A percentile compares a stretch with the other conserved stretches of the same genome.
These are phyloP conservation scores for Ataeniobius toweri DNA, from an alignment of 2,797 vertebrate genomes.

Conservation along the genomic window DNA sequence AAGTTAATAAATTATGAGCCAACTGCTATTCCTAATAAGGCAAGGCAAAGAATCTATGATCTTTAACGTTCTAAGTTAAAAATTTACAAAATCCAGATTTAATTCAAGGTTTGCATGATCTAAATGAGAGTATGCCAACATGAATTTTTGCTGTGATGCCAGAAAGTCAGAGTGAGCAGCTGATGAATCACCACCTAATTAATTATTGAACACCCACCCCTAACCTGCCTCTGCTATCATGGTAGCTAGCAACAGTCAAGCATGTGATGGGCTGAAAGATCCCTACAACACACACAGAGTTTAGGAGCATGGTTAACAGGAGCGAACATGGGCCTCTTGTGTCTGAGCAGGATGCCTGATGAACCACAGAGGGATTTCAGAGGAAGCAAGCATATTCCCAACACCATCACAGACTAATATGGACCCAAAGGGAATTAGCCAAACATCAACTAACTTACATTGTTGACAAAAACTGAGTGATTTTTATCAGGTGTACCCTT, in stretches of 20 bases:
- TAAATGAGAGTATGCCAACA: constrained; percentile 15
- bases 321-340: constrained; percentile 3
- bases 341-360: constrained; percentile 55
- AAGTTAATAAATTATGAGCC: background rate
- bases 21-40: background rate
- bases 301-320: constrained; percentile 2
- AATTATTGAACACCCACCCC: constrained; percentile 63
- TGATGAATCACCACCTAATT: constrained; percentile 60
- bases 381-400: constrained; percentile 64
- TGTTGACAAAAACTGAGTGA: background rate
- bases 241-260: constrained; percentile 24
- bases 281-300: constrained; percentile 4
- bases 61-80: background rate
- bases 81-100: background rate
- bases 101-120: background rate
- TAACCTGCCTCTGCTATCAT: constrained; percentile 53
- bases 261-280: constrained; percentile 24
- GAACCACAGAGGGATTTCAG: constrained; percentile 58
- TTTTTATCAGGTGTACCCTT: background rate
- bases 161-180: constrained; percentile 53
- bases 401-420: constrained; percentile 23
- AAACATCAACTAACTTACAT: constrained; percentile 13
- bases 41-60: too few relatives aligned
- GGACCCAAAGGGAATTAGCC: constrained; percentile 2
- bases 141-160: constrained; percentile 18